Percentiles rank a stretch among this genome's conserved stretches.
Conservation (phyloP, 1,140 invertebrate genomes). For the Scylla paramamosain region DNA sequence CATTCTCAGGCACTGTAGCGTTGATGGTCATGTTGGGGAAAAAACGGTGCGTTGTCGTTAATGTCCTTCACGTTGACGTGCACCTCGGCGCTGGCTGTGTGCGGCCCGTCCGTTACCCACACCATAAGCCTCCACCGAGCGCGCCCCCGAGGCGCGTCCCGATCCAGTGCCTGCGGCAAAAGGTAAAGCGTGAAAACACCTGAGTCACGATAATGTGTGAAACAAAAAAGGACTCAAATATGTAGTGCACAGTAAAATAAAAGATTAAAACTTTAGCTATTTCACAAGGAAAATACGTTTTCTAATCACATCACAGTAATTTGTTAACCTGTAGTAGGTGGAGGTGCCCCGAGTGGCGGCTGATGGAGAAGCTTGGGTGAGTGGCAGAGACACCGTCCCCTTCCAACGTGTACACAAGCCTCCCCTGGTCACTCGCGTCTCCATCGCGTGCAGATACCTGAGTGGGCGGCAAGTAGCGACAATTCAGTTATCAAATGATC, state of each 20-base stretch:
- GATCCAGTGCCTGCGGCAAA: conserved; percentile 40
- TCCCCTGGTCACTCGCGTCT: conserved; percentile 94
- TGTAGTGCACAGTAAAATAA: background rate
- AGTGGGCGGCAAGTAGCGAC: no score
- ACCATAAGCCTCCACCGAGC: conserved; percentile 30
- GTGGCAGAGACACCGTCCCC: conserved; percentile 97
- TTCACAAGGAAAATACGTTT: no score
- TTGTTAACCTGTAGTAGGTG: conserved; percentile 91
- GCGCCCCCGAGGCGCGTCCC: conserved; percentile 25
- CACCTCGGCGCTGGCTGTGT: conserved; percentile 8
- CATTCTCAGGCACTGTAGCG: conserved; percentile 55
- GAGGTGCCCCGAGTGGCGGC: conserved; percentile 95
- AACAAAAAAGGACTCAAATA: background rate
- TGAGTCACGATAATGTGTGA: background rate
- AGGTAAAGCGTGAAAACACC: background rate
- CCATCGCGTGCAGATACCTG: conserved; percentile 97
- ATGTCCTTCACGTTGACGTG: conserved; percentile 67
- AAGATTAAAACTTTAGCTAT: no score
- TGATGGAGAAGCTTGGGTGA: conserved; percentile 97
- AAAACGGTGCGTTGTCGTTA: conserved; percentile 59
- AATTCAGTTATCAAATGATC: background rate
- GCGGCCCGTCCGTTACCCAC: conserved; percentile 21
- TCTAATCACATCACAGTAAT: no score
- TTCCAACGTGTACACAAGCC: conserved; percentile 97
- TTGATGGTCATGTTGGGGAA: conserved; percentile 63